Evolutionary conservation across 1,140 invertebrate genomes (phyloP).

Genomic region (Nymphalis io): DNA sequence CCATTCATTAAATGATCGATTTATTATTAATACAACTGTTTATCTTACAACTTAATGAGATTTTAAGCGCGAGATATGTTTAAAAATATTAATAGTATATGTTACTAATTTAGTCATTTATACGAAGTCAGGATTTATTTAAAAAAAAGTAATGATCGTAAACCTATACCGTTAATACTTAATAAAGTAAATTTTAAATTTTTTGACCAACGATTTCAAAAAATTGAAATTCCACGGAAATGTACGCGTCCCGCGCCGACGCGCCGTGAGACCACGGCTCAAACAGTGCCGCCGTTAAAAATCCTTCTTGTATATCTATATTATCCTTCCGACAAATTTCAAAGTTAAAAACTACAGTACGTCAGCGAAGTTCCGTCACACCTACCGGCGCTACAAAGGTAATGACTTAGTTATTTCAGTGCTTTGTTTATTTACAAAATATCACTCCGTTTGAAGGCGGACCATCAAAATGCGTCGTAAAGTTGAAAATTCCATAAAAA

Average conservation of each 20-base stretch:
- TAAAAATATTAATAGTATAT: not conserved
- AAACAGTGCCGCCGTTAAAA: slow-evolving; percentile 41
- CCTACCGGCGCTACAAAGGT: slow-evolving; percentile 77
- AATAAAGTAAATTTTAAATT: not conserved
- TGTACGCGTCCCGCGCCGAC: slow-evolving; percentile 9
- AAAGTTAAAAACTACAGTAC: slow-evolving; percentile 45
- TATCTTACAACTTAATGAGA: slow-evolving; percentile 3
- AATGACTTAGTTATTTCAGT: slow-evolving; percentile 77
- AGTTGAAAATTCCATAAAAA: slow-evolving; percentile 80
- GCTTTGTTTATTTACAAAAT: slow-evolving; percentile 80
- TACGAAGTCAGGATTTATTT: too few relatives aligned
- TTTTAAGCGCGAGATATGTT: not conserved
- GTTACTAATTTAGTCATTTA: not conserved
- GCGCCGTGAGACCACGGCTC: slow-evolving; percentile 35
- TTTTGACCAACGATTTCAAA: not conserved
- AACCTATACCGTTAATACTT: too few relatives aligned
- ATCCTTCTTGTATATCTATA: slow-evolving; percentile 49
- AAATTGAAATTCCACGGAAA: not conserved
- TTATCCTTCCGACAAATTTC: slow-evolving; percentile 51
- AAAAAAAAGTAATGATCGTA: too few relatives aligned
- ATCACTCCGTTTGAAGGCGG: slow-evolving; percentile 80
- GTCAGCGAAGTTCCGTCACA: slow-evolving; percentile 62
- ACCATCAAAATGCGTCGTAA: slow-evolving; percentile 80
- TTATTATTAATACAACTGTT: not conserved
- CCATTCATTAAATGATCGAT: slow-evolving; percentile 4